These are phyloP conservation scores for Loxodonta africana DNA, from an alignment of 2,113 vertebrate genomes.

Conservation along the genomic window DNA sequence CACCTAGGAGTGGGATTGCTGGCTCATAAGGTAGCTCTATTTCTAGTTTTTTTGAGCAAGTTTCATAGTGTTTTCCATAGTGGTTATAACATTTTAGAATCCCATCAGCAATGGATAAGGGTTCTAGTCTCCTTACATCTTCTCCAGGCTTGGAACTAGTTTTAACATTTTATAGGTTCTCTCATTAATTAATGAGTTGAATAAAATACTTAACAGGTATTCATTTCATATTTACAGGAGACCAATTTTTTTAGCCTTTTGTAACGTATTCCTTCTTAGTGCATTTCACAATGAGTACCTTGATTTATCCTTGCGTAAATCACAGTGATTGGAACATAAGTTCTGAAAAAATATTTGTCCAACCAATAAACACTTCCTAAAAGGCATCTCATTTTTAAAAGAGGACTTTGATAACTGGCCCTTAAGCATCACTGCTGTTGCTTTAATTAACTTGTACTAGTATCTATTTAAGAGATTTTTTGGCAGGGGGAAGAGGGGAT, in stretches of 20 bases:
- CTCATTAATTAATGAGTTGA: not conserved
- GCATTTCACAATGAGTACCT: not conserved
- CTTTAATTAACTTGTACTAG: constrained; percentile 10
- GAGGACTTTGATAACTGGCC: not conserved
- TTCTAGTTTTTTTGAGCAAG: not conserved
- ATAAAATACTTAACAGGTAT: not conserved
- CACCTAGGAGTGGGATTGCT: not conserved
- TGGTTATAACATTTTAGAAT: too few species aligned
- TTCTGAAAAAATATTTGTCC: not conserved
- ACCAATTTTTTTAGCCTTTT: not conserved
- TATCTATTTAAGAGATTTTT: not conserved
- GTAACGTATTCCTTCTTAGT: not conserved
- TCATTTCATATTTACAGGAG: constrained; percentile 4
- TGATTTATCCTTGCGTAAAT: not conserved
- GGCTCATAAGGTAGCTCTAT: not conserved
- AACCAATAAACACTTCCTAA: not conserved
- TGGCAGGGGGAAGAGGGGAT: not conserved
- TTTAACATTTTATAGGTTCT: not conserved
- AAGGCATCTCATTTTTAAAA: constrained; percentile 15
- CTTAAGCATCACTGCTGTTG: not conserved
- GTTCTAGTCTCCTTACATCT: not conserved
- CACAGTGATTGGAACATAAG: not conserved
- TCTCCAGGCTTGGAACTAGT: not conserved
- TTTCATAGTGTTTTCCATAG: not conserved
- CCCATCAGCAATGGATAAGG: too few species aligned